Evolutionary conservation across 2,888 invertebrate species (phyloP).

Genomic region (Lithodes maja): DNA sequence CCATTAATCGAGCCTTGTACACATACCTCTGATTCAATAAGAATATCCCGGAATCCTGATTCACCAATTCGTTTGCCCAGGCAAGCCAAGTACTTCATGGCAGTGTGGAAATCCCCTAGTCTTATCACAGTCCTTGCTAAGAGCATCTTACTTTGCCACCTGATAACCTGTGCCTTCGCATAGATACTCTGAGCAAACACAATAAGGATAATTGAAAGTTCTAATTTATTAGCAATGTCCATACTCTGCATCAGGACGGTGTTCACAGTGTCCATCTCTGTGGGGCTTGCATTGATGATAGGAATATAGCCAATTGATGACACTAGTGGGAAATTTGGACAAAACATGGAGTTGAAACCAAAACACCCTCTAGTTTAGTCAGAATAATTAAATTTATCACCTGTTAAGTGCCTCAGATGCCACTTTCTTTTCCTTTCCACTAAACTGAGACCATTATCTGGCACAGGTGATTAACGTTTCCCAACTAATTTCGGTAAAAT

Average conservation of each 20-base stretch:
- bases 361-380: neutral
- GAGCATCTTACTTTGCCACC: conserved; percentile 15
- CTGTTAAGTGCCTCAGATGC: neutral
- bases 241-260: neutral
- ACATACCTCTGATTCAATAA: conserved; percentile 11
- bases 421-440: neutral
- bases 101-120: neutral
- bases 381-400: too few relatives aligned
- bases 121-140: conserved; percentile 11
- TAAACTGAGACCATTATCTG: too few relatives aligned
- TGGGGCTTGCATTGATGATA: conserved; percentile 14
- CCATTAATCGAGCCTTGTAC: neutral
- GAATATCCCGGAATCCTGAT: conserved; percentile 9
- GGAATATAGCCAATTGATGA: neutral
- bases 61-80: neutral
- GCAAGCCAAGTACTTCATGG: conserved; percentile 18
- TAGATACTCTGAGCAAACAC: neutral
- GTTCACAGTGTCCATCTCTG: conserved; percentile 21
- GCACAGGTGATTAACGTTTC: too few relatives aligned
- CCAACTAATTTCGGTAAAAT: too few relatives aligned
- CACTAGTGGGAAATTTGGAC: neutral
- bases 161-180: conserved; percentile 8
- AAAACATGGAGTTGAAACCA: conserved; percentile 9
- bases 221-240: neutral
- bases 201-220: conserved; percentile 5